These are phyloP conservation scores for Sisor rabdophorus DNA, from an alignment of 2,113 vertebrate genomes.

Conservation along the genomic window DNA sequence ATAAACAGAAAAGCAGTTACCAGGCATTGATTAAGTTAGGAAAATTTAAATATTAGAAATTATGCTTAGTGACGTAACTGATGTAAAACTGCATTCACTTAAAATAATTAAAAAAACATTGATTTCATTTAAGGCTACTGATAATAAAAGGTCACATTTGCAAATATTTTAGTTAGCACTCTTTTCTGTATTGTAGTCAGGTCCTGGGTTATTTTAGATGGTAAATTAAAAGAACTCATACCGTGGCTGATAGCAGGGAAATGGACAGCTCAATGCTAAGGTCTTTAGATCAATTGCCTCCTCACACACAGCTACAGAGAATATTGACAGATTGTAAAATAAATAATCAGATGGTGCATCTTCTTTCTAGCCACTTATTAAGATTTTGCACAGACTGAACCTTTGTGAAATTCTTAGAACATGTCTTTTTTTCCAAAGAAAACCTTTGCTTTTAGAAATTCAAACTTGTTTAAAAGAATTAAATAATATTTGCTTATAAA, in stretches of 20 bases:
- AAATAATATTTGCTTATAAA: background rate
- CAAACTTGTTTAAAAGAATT: no score
- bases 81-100: background rate
- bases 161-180: background rate
- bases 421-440: no score
- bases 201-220: slow-evolving; percentile 11
- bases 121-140: background rate
- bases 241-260: slow-evolving; percentile 16
- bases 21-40: no score
- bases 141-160: background rate
- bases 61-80: background rate
- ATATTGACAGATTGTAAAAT: slow-evolving; percentile 42
- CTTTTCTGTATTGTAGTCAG: slow-evolving; percentile 11
- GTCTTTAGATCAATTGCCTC: slow-evolving; percentile 40
- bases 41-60: no score
- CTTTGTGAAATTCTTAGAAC: background rate
- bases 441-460: background rate
- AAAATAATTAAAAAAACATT: background rate
- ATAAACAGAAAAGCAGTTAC: no score
- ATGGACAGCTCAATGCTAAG: slow-evolving; percentile 36
- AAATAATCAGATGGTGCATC: slow-evolving; percentile 31
- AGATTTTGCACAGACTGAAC: background rate
- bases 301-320: slow-evolving; percentile 18
- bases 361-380: slow-evolving; percentile 30
- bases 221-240: slow-evolving; percentile 41